These are phyloP conservation scores for Pseudococcus longispinus DNA, from an alignment of 2,888 invertebrate species.

Conservation along the genomic window DNA sequence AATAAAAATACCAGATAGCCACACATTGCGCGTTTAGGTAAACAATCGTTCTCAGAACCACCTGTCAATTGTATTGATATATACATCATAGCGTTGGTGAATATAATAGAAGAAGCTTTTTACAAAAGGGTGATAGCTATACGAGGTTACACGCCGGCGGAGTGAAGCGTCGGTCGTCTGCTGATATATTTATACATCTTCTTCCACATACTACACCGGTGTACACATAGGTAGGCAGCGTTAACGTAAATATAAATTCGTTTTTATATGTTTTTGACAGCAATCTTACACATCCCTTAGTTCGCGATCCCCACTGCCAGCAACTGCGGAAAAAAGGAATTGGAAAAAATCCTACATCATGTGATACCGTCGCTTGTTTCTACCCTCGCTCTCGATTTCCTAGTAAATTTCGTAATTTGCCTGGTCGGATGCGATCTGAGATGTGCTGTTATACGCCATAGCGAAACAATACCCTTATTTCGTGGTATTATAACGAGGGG, in stretches of 20 bases:
- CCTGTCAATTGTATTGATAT: constrained; percentile 51
- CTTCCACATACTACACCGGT: background rate
- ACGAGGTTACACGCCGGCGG: background rate
- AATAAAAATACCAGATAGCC: constrained; percentile 45
- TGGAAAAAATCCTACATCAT: background rate
- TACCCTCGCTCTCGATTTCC: background rate
- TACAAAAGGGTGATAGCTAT: constrained; percentile 17
- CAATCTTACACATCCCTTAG: background rate
- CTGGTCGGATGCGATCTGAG: background rate
- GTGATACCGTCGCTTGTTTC: background rate
- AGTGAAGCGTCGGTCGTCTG: background rate
- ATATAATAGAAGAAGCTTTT: constrained; percentile 37
- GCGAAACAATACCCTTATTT: background rate
- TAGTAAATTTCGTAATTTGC: background rate
- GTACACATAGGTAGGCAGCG: background rate
- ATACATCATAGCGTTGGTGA: constrained; percentile 41
- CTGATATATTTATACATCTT: constrained; percentile 4
- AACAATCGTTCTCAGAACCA: constrained; percentile 49
- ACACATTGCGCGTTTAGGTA: constrained; percentile 47
- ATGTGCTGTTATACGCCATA: background rate
- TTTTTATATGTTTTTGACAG: constrained; percentile 47
- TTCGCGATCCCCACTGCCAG: too few species aligned
- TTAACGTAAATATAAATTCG: constrained; percentile 30
- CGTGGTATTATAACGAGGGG: background rate
- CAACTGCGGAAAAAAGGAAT: background rate